phyloP scores from a whole-genome alignment of 2,888 invertebrate genomes.

The Agrenia bidenticulata region DNA sequence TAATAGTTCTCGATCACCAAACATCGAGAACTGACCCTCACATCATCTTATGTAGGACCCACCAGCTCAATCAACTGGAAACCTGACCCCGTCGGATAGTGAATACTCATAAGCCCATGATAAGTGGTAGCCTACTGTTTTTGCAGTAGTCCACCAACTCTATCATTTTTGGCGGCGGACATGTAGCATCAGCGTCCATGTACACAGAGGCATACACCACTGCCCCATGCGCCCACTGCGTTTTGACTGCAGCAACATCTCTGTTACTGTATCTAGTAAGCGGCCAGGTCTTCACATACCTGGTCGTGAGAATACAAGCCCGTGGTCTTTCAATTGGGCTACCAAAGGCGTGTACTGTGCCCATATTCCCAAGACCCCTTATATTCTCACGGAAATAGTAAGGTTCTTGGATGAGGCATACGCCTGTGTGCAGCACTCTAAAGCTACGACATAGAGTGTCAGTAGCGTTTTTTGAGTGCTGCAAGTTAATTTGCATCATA shows the following conservation, averaged over 20 bases:
- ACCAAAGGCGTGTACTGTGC: not conserved
- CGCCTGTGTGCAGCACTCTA: not conserved
- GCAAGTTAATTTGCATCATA: constrained; percentile 6
- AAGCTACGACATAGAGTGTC: not conserved
- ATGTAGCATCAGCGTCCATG: not conserved
- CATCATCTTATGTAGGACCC: no score
- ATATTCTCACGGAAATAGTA: not conserved
- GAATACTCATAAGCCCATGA: no score
- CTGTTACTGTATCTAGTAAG: constrained; percentile 1
- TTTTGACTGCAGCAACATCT: constrained; percentile 3
- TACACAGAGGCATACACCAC: constrained; percentile 9
- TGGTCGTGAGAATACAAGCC: constrained; percentile 3
- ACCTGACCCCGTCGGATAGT: no score
- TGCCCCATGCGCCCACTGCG: not conserved
- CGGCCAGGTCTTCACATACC: not conserved
- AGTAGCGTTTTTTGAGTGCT: constrained; percentile 1
- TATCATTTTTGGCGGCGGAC: constrained; percentile 1
- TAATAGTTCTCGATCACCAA: no score
- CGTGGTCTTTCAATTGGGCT: not conserved
- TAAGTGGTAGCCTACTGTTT: constrained; percentile 3
- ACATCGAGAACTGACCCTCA: no score
- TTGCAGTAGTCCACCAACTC: constrained; percentile 1
- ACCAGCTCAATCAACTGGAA: no score
- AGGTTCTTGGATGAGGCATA: constrained; percentile 11
- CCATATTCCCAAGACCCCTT: not conserved